These are phyloP conservation scores for Moxostoma hubbsi DNA, from an alignment of 2,797 vertebrate species.

Conservation along the genomic window DNA sequence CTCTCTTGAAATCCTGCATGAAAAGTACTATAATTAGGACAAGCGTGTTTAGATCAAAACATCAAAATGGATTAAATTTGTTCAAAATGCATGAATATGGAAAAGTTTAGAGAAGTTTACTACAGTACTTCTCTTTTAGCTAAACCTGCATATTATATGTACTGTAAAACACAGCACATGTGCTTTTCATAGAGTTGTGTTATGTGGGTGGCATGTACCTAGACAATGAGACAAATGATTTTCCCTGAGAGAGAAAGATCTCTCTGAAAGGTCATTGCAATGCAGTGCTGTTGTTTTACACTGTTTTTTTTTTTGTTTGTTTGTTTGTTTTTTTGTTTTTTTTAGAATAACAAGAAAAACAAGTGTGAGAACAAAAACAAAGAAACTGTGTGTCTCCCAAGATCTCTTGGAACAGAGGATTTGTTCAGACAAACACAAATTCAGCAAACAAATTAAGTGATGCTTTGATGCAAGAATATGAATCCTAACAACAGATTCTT, in stretches of 20 bases:
- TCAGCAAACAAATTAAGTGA: slow-evolving; percentile 20
- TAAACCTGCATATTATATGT: too few relatives aligned
- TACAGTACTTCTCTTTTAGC: too few relatives aligned
- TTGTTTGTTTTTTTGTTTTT: neutral
- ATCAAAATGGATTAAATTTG: too few relatives aligned
- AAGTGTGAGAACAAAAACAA: slow-evolving; percentile 35
- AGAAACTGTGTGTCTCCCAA: slow-evolving; percentile 26
- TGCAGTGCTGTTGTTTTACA: slow-evolving; percentile 16
- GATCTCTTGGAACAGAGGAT: slow-evolving; percentile 20
- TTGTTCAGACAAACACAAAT: slow-evolving; percentile 36
- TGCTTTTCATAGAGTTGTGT: slow-evolving; percentile 5
- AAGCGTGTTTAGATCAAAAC: too few relatives aligned
- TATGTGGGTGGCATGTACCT: slow-evolving; percentile 14
- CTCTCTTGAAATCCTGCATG: too few relatives aligned
- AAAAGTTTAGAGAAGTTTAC: too few relatives aligned
- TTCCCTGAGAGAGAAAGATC: neutral
- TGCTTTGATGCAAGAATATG: slow-evolving; percentile 32
- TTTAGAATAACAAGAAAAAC: slow-evolving; percentile 25
- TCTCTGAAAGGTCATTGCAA: neutral
- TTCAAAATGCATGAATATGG: too few relatives aligned
- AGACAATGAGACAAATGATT: slow-evolving; percentile 18
- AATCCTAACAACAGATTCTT: slow-evolving; percentile 16
- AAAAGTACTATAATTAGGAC: too few relatives aligned
- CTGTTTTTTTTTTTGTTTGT: neutral
- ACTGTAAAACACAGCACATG: neutral